phyloP scores from a whole-genome alignment of 1,140 invertebrate species.

The Drosophila neocordata region DNA sequence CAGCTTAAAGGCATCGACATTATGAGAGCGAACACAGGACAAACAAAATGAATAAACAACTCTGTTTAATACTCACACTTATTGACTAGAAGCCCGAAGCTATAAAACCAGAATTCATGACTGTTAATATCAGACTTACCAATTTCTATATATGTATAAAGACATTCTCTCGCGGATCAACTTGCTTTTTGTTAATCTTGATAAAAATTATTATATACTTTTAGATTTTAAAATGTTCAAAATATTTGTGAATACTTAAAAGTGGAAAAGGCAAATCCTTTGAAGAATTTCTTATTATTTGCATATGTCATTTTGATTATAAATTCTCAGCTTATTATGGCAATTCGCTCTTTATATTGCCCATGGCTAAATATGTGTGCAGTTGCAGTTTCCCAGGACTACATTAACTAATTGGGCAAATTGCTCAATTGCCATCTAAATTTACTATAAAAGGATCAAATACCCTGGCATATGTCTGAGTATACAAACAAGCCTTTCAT shows the following conservation, averaged over 20 bases:
- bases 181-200: no score
- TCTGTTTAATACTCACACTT: neutral
- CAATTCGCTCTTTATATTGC: neutral
- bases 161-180: no score
- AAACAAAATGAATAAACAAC: constrained; percentile 56
- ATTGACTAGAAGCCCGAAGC: neutral
- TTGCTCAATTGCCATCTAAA: constrained; percentile 17
- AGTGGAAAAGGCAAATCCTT: no score
- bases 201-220: no score
- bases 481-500: neutral
- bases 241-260: no score
- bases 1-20: constrained; percentile 64
- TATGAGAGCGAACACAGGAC: constrained; percentile 64
- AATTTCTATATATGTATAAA: no score
- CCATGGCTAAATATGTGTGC: neutral
- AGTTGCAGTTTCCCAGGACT: constrained; percentile 37
- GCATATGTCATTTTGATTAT: constrained; percentile 1
- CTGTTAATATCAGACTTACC: neutral
- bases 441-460: constrained; percentile 34
- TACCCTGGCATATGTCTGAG: neutral
- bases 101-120: neutral
- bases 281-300: no score
- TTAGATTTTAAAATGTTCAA: no score
- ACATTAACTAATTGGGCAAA: constrained; percentile 30
- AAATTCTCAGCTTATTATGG: constrained; percentile 1